These are phyloP conservation scores for Thamnophis elegans DNA, from an alignment of 2,797 vertebrate species.

Conservation along the genomic window DNA sequence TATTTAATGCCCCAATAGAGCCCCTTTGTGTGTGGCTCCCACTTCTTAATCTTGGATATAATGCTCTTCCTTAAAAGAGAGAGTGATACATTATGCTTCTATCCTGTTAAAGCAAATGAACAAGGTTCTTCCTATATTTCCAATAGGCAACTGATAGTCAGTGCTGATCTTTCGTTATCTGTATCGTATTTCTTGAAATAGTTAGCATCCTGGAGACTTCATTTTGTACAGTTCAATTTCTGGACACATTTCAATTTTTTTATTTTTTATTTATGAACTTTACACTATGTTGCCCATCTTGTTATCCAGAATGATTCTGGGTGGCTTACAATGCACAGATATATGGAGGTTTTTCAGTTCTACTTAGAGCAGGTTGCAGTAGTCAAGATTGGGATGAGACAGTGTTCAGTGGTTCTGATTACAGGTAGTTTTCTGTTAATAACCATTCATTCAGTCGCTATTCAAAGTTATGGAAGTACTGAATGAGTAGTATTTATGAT, in stretches of 20 bases:
- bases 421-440: background rate
- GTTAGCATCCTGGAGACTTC: background rate
- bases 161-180: background rate
- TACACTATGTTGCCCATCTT: background rate
- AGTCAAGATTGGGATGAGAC: background rate
- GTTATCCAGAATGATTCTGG: background rate
- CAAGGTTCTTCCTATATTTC: background rate
- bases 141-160: background rate
- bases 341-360: background rate
- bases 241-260: background rate
- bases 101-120: background rate
- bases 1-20: background rate
- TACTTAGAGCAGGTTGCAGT: background rate
- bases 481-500: background rate
- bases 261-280: background rate
- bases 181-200: background rate
- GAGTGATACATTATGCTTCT: background rate
- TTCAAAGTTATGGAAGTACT: background rate
- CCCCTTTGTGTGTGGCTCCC: background rate
- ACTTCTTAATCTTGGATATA: background rate
- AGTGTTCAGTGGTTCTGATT: background rate
- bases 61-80: background rate
- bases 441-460: background rate
- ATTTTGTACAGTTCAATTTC: background rate
- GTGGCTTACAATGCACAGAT: background rate